Evolutionary conservation across 2,113 vertebrate genomes (phyloP), one percentile per base, ranked within the genome.

Genomic region (Nothocercus nigrocapillus): DNA sequence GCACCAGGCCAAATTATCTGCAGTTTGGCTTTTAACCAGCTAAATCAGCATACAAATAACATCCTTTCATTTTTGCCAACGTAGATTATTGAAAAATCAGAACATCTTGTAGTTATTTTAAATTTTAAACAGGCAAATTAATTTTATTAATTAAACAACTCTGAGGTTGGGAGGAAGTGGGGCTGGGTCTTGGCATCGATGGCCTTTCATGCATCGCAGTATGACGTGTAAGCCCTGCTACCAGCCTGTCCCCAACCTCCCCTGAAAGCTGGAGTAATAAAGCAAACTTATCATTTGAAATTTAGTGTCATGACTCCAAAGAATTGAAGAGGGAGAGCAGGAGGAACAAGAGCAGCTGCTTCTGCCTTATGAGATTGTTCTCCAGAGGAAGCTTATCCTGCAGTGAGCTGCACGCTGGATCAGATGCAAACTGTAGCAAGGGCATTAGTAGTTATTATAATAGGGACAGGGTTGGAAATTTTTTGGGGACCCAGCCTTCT

Each of bases 331-430:
- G 96, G 93, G 89, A 95, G 61, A 96, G 70, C 34, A 82, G 59
- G 80, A 96, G 87, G 88, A 96, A 88, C 95, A 91, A 64, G 44
- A 97, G 89, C 98, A 98, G 97, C 95, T 98, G 97, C 86, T 96
- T 89, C 75, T 93, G 96, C 51, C 94, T 96, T 95, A 95, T 95
- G 96, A 97, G 86, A 92, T 88, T 92, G 83, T 92, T 94, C 95
- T 97, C 96, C 0, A 54, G 96, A 96, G 96, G 78, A 94, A 96
- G 85, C 74, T 81, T 80, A 85, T 92, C 89, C 88, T 96, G 68
- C 83, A 93, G 80, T 72, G 79, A 90, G 53, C 73, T 88, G 58
- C 47, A 87, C 53, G 53, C 58, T 95, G 89, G 42, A 86, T 91
- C 93, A 97, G 95, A 97, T 96, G 97, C 73, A 28, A 54, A 85